A percentile compares a stretch with the other conserved stretches of the same genome.
These are phyloP conservation scores for Hydrochoerus hydrochaeris DNA, from an alignment of 2,113 vertebrate genomes.

Conservation along the genomic window DNA sequence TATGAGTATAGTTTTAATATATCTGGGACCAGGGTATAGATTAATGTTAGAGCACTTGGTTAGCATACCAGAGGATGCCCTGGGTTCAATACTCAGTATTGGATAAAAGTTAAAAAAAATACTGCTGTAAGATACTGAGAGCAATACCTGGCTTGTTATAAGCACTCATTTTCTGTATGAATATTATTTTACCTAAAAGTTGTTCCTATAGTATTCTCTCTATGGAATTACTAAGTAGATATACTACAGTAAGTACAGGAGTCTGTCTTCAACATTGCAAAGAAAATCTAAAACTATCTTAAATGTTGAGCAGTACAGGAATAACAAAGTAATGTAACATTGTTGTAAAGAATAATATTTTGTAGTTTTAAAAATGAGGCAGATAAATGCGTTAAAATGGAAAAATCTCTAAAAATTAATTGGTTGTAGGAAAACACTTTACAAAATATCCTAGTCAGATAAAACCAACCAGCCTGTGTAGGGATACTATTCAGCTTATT, in stretches of 20 bases:
- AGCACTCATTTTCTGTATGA: constrained; percentile 13
- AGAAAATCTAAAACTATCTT: constrained; percentile 4
- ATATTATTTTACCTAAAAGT: neutral
- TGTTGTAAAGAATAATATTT: constrained; percentile 30
- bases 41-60: neutral
- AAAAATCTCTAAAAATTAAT: constrained; percentile 45
- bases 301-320: neutral
- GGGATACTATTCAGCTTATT: neutral
- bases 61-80: neutral
- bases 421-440: neutral
- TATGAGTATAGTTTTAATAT: neutral
- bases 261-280: neutral
- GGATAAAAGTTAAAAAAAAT: neutral
- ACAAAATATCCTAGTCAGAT: neutral
- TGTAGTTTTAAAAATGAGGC: constrained; percentile 4
- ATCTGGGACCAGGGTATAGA: neutral
- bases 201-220: neutral
- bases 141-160: constrained; percentile 28
- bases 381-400: neutral
- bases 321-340: neutral
- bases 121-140: neutral
- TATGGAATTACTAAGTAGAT: neutral
- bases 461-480: neutral
- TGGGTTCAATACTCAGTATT: neutral
- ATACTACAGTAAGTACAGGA: neutral